Evolutionary conservation across 2,888 invertebrate genomes (phyloP), one percentile per base, ranked within the genome.

Genomic region (Ypsolopha scabrella): DNA sequence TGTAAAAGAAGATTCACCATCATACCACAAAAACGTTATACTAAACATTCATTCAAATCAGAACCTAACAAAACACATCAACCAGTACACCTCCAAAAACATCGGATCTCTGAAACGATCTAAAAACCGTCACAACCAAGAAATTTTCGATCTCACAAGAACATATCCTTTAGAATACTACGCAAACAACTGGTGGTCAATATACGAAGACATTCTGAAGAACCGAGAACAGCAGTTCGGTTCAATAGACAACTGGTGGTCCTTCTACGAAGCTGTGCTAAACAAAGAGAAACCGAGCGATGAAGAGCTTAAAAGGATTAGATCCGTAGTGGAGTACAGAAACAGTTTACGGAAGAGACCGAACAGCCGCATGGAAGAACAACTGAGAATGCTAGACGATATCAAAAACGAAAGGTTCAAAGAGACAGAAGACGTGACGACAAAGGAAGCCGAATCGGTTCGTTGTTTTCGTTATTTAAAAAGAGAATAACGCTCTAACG

Each of bases 141-240:
- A 85, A 64, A 83, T 85, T 3, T 75, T 76, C 35, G 85, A 86
- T 48, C 53, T 87, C 36, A 85, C 80, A 0, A 58, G 78, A 1
- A 80, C 81, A 0, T 87, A 87, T 53, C 87, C 87, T 0, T 56
- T 67, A 43, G 70, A 87, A 54, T 87, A 85, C 53, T 87, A 87
- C 61, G 87, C 87, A 0, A 87, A 87, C 58, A 87, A 87, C 51
- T 87, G 87, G 87, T 87, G 87, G 87, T 60, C 67, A 0, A 87
- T 87, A 1, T 87, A 87, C 65, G 81, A 86, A 54, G 85, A 85
- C 24, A 64, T 87, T 0, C 53, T 87, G 0, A 82, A 75, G 47
- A 83, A 67, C 37, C 65, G 87, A 0, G 83, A 85, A 47, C 70
- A 74, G 24, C 87, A 87, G 56, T 87, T 83, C 62, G 87, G 87